Conservation (phyloP, 30 jellyfish, hydroid and myxozoan genomes). For the Euphysa ruthae region DNA sequence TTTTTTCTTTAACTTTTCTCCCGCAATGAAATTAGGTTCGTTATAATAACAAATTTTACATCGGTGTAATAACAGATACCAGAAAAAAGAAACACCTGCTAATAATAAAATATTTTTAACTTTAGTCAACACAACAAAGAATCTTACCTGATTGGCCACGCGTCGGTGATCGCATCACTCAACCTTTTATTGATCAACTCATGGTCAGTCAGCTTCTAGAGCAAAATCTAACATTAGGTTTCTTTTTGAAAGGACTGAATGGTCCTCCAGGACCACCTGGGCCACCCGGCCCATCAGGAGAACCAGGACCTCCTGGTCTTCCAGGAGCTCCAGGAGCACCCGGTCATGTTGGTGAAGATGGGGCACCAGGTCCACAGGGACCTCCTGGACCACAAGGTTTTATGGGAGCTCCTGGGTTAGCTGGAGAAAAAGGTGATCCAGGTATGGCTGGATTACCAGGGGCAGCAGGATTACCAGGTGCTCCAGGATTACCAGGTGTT, state of each 20-base stretch:
- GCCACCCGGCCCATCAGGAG: slow-evolving; percentile 68
- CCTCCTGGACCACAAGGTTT: slow-evolving; percentile 47
- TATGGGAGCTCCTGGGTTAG: slow-evolving; percentile 46
- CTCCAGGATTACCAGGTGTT: slow-evolving; percentile 63
- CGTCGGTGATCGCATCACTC: slow-evolving; percentile 52
- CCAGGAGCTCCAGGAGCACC: slow-evolving; percentile 63
- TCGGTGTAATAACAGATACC: no score
- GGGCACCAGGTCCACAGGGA: slow-evolving; percentile 50
- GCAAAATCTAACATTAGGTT: slow-evolving; percentile 42
- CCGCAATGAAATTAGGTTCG: no score
- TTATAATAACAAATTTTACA: no score
- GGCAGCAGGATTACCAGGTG: slow-evolving; percentile 68
- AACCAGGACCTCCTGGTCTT: slow-evolving; percentile 62
- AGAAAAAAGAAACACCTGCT: no score
- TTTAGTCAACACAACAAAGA: slow-evolving; percentile 9
- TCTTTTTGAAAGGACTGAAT: slow-evolving; percentile 28
- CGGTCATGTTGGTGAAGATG: slow-evolving; percentile 47
- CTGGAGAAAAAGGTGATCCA: slow-evolving; percentile 74
- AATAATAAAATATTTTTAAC: background rate
- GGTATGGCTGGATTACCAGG: slow-evolving; percentile 61
- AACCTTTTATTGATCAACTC: slow-evolving; percentile 42
- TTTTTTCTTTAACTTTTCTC: no score
- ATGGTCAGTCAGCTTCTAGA: slow-evolving; percentile 69
- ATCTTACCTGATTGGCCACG: slow-evolving; percentile 54
- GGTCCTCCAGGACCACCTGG: slow-evolving; percentile 65